Percentiles rank a stretch among this genome's conserved stretches.
Conservation (phyloP, 1,140 invertebrate genomes). For the Caerostris darwini region DNA sequence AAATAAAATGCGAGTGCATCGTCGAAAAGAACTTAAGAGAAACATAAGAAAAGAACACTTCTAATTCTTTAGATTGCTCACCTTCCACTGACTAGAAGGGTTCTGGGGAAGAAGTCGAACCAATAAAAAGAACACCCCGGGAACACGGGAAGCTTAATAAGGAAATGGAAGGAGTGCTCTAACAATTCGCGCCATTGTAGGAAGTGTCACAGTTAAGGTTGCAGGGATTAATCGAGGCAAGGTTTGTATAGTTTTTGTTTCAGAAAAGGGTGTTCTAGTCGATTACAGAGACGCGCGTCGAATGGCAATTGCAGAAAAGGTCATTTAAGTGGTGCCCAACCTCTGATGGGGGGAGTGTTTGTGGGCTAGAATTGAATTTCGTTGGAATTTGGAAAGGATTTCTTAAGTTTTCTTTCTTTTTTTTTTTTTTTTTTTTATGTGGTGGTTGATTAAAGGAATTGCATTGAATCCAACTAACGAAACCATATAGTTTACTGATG, state of each 20-base stretch:
- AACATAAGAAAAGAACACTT: conserved; percentile 12
- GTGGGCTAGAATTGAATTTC: not conserved
- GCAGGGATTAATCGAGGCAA: conserved; percentile 23
- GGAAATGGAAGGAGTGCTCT: conserved; percentile 19
- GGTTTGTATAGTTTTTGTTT: conserved; percentile 43
- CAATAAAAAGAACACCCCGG: conserved; percentile 4
- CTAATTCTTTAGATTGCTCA: conserved; percentile 34
- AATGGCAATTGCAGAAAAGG: not conserved
- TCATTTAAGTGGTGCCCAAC: conserved; percentile 7
- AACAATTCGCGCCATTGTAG: conserved; percentile 33
- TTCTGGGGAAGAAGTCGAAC: not conserved
- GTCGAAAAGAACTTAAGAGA: not conserved
- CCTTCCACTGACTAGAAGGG: not conserved
- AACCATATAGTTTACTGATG: not conserved
- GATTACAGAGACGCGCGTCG: not conserved
- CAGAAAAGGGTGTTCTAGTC: conserved; percentile 26
- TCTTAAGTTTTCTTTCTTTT: no score
- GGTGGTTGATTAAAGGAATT: not conserved
- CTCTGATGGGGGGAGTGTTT: not conserved
- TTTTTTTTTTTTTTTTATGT: not conserved
- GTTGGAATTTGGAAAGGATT: not conserved
- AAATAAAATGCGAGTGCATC: not conserved
- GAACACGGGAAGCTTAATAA: not conserved
- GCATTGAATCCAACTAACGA: not conserved
- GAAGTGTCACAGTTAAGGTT: conserved; percentile 31